These are phyloP conservation scores for Ferrisia virgata DNA, from an alignment of 2,888 invertebrate species.

Conservation along the genomic window DNA sequence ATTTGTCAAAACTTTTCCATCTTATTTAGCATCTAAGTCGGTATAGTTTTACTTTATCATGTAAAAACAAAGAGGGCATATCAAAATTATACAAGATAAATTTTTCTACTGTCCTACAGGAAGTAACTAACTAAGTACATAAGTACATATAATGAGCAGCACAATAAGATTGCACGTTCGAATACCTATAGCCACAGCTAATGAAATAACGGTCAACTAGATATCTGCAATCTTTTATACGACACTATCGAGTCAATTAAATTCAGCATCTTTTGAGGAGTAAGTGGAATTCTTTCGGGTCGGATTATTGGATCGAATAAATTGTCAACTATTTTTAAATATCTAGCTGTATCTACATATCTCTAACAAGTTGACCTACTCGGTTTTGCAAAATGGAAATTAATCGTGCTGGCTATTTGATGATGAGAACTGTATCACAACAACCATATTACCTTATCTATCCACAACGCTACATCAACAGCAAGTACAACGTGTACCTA, in stretches of 20 bases:
- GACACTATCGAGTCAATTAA: neutral
- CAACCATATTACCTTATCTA: no score
- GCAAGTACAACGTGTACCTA: neutral
- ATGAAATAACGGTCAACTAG: constrained; percentile 9
- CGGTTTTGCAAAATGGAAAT: neutral
- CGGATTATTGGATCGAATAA: neutral
- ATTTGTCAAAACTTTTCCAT: neutral
- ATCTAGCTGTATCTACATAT: neutral
- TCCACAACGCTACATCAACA: neutral
- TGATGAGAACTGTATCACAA: neutral
- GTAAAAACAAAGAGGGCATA: neutral
- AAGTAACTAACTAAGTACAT: no score
- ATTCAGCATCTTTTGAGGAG: neutral
- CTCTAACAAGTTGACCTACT: neutral
- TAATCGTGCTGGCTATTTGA: neutral
- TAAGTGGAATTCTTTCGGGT: neutral
- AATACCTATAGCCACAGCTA: neutral
- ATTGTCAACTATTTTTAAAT: neutral
- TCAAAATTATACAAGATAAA: no score
- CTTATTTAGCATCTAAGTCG: neutral
- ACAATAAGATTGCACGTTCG: neutral
- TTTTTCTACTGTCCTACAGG: no score
- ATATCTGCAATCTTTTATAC: neutral
- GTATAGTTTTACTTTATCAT: neutral
- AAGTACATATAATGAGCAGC: neutral